These are phyloP conservation scores for Geophilus truncorum DNA, from an alignment of 2,888 invertebrate species.

Conservation along the genomic window DNA sequence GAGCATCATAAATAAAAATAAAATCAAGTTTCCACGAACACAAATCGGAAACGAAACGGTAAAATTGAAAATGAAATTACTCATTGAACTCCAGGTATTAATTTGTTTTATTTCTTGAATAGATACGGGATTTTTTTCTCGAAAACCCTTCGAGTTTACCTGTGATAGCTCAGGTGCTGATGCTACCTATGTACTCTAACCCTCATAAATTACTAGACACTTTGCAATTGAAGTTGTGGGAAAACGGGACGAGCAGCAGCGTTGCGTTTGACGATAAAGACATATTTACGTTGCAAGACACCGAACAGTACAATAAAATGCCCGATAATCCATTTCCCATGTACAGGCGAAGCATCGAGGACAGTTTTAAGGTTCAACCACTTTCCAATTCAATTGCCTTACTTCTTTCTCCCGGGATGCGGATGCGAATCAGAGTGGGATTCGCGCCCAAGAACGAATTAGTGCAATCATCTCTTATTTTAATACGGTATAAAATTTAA, in stretches of 20 bases:
- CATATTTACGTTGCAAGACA: constrained; percentile 50
- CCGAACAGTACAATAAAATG: constrained; percentile 47
- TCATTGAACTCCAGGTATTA: background rate
- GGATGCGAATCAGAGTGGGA: constrained; percentile 49
- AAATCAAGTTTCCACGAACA: constrained; percentile 64
- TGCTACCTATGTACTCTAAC: constrained; percentile 64
- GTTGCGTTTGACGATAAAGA: constrained; percentile 51
- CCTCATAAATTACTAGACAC: constrained; percentile 54
- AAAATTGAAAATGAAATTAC: constrained; percentile 31
- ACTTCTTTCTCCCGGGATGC: constrained; percentile 58
- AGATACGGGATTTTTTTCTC: constrained; percentile 60
- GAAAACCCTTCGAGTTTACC: constrained; percentile 67
- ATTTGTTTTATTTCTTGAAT: constrained; percentile 34
- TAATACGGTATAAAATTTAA: constrained; percentile 48
- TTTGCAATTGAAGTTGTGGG: constrained; percentile 40
- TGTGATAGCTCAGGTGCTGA: constrained; percentile 67
- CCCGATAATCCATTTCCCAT: constrained; percentile 45
- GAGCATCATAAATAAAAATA: constrained; percentile 48
- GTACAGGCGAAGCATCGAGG: constrained; percentile 49
- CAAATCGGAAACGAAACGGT: constrained; percentile 65
- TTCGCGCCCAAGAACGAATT: constrained; percentile 53
- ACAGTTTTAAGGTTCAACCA: constrained; percentile 48
- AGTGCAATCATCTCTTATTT: constrained; percentile 50
- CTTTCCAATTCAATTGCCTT: constrained; percentile 55
- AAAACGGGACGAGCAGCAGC: constrained; percentile 27